Percentiles rank a stretch among this genome's conserved stretches.
Conservation (phyloP, 2,888 invertebrate species). For the Netelia fuscicornis region DNA sequence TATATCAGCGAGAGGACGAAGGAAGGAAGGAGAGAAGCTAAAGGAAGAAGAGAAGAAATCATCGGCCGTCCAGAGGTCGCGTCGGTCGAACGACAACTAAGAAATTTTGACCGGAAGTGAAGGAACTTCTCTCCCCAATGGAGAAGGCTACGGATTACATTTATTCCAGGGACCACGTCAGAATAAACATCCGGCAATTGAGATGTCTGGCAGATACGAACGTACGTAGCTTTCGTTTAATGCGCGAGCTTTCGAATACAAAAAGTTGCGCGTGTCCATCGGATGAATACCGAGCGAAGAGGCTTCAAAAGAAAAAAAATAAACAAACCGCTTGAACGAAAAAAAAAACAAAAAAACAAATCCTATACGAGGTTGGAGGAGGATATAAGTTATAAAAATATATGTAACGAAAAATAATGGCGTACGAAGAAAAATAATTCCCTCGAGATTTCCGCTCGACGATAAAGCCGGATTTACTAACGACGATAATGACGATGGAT, state of each 20-base stretch:
- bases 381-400: background rate
- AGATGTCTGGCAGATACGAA: slow-evolving; percentile 40
- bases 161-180: slow-evolving; percentile 70
- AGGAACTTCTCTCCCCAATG: slow-evolving; percentile 3
- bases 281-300: background rate
- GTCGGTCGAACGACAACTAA: background rate
- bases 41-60: background rate
- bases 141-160: slow-evolving; percentile 52
- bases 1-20: background rate
- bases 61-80: background rate
- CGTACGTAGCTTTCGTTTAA: slow-evolving; percentile 37
- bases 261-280: slow-evolving; percentile 9
- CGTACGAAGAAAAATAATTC: slow-evolving; percentile 24
- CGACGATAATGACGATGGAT: slow-evolving; percentile 39
- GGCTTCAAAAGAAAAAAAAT: background rate
- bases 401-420: background rate
- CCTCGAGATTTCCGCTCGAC: slow-evolving; percentile 15
- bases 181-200: slow-evolving; percentile 72
- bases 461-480: slow-evolving; percentile 24
- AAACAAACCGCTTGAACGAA: background rate
- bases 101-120: background rate
- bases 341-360: background rate
- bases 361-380: background rate
- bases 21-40: background rate
- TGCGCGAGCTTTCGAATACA: background rate